Base-by-base conservation (phyloP, 2,888 invertebrate species). In the Pollenia amentaria region DNA sequence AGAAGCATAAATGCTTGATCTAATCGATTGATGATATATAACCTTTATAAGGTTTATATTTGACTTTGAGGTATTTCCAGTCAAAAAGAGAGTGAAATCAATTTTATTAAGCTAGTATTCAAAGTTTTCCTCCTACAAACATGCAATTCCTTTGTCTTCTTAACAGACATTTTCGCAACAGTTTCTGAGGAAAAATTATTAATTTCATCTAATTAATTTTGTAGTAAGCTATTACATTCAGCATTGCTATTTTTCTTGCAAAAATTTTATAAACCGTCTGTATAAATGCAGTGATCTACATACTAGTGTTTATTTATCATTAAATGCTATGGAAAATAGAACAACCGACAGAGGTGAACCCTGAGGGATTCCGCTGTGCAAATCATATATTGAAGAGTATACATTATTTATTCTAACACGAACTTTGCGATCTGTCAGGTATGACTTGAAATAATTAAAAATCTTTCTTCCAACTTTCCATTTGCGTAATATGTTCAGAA, bases 351-450 rank as follows among this genome's bases (percentile, higher is more conserved):
- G 21, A 21, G 21, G 21, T 21, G 2, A 21, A 21, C 21, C 21
- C 21, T 21, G 21, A 21, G 21, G 21, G 21, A 21, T 21, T 21
- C 21, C 21, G 2, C 21, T 21, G 21, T 21, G 21, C 21, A 21
- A 2, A 21, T 21, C 21, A 21, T 1, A 21, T 1, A 21, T 2
- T 21, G 21, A 21, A 48, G 69, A 85, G 64, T 57, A 70, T 1
- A 9, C 12, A 16, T 12, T 11, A 14, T 78, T 67, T 11, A 84
- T 67, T 65, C 55, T 53, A 9, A 78, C 78, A 42, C 46, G 67
- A 51, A 85, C n/a, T 67, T 53, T 76, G 10, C 85, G 51, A 12
- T 76, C 16, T 18, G 64, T 76, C 12, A 85, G n/a, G n/a, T n/a
- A n/a, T n/a, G n/a, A n/a, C n/a, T n/a, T n/a, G n/a, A n/a, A n/a